Conservation (phyloP, 2,797 vertebrate species). For the Pogonophryne albipinna region DNA sequence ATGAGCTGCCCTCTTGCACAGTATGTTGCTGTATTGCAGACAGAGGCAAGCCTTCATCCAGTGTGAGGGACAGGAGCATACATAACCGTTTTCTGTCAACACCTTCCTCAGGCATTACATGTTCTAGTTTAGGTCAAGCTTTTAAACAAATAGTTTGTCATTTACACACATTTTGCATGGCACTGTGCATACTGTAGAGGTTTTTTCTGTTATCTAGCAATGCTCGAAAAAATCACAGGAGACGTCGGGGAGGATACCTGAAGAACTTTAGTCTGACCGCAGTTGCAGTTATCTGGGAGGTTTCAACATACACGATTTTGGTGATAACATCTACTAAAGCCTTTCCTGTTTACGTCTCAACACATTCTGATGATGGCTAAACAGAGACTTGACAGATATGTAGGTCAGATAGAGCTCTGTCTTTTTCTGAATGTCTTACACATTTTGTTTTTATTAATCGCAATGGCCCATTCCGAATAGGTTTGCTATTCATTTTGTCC, state of each 20-base stretch:
- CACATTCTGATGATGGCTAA: neutral
- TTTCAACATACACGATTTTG: slow-evolving; percentile 39
- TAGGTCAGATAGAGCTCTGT: neutral
- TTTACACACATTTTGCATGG: neutral
- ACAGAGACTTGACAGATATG: neutral
- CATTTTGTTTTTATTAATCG: neutral
- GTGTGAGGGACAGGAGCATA: neutral
- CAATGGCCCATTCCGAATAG: neutral
- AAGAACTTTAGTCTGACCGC: slow-evolving; percentile 59
- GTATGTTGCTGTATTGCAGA: neutral
- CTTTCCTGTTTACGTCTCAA: slow-evolving; percentile 12
- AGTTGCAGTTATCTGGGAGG: slow-evolving; percentile 49
- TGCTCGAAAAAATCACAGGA: slow-evolving; percentile 8
- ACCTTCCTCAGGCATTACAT: neutral
- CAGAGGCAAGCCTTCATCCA: neutral
- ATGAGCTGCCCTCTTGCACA: neutral
- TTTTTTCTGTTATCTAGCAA: slow-evolving; percentile 5
- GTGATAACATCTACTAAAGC: slow-evolving; percentile 3
- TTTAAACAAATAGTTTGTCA: slow-evolving; percentile 14
- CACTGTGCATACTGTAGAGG: neutral
- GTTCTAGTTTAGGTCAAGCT: neutral
- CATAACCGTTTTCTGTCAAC: neutral
- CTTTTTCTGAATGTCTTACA: neutral
- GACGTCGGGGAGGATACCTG: slow-evolving; percentile 16
- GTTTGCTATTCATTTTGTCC: neutral